Evolutionary conservation across 1,140 invertebrate species (phyloP).

Genomic region (Drosophila navojoa): DNA sequence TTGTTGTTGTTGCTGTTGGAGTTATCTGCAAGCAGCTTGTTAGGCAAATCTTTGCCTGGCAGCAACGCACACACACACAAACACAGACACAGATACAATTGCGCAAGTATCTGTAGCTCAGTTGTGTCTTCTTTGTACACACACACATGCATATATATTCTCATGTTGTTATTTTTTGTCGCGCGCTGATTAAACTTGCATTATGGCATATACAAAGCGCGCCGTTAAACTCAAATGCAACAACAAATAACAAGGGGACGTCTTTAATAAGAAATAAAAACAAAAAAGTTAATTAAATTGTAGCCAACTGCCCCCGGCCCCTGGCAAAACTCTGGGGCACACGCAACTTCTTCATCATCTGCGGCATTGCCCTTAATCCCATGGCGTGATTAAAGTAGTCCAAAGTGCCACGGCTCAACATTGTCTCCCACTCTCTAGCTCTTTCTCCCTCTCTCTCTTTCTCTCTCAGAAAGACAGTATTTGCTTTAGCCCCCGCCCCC

Average conservation of each 20-base stretch:
- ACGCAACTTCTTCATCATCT: slow-evolving; percentile 80
- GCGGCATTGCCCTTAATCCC: slow-evolving; percentile 68
- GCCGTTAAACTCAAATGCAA: slow-evolving; percentile 68
- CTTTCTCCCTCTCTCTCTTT: slow-evolving; percentile 7
- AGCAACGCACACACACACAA: slow-evolving; percentile 31
- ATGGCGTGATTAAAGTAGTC: slow-evolving; percentile 81
- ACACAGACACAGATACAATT: slow-evolving; percentile 18
- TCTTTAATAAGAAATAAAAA: slow-evolving; percentile 75
- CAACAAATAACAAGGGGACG: slow-evolving; percentile 50
- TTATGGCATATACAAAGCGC: slow-evolving; percentile 70
- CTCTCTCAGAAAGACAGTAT: slow-evolving; percentile 18
- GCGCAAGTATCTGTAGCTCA: not conserved
- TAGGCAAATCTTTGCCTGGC: slow-evolving; percentile 65
- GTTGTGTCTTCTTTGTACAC: slow-evolving; percentile 2
- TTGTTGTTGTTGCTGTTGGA: slow-evolving; percentile 44
- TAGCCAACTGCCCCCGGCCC: slow-evolving; percentile 25
- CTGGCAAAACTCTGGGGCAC: slow-evolving; percentile 27
- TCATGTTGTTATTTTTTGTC: slow-evolving; percentile 52
- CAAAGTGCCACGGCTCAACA: slow-evolving; percentile 26
- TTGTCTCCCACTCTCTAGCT: slow-evolving; percentile 3
- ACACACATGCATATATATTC: not conserved
- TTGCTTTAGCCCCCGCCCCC: slow-evolving; percentile 10
- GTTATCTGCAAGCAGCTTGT: slow-evolving; percentile 61
- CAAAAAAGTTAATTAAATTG: slow-evolving; percentile 79
- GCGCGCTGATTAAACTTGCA: slow-evolving; percentile 79